Evolutionary conservation across 92 coral and sea anemone genomes (phyloP), one percentile per base, ranked within the genome.

Genomic region (Actinostola sp.): DNA sequence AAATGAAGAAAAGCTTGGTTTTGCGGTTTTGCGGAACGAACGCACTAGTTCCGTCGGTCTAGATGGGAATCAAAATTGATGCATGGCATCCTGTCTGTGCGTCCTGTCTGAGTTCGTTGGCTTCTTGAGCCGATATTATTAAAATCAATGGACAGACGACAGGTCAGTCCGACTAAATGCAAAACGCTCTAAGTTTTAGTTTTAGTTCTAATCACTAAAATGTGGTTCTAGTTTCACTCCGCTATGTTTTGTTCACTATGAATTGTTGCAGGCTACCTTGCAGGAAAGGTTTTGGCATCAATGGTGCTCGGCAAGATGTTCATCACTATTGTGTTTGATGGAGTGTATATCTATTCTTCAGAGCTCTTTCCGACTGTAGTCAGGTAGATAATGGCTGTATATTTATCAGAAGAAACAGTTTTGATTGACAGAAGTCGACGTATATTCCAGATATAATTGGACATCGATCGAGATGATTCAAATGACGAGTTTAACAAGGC

Each of bases 291-390:
- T 2, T 20, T 53, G 29, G 29, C 29, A 9, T 2, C 60, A 21
- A 3, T 2, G 31, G 60, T 53, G 60, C 3, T 53, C 25, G 60
- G 60, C 8, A 25, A 2, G 60, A 5, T 53, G 13, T 21, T 15
- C 29, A 25, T 53, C 60, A 24, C 31, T 2, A 53, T 53, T 15
- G 60, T 20, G 8, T 53, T 53, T 53, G 31, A 53, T 53, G 60
- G 28, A 10, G 8, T 53, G 8, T 53, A 21, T 53, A 31, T 53
- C 30, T 53, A 53, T 25, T 21, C 30, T 9, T 53, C 60, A 21
- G 60, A 53, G 25, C 60, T 53, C 20, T 53, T 53, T 15, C 60
- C 60, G 20, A 53, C 60, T 6, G 29, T 20, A 1, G 60, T 53
- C 29, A 53, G 60, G 60, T 53, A 53, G 24, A 21, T 49, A n/a